Conservation (phyloP, 2,113 vertebrate genomes). For the Cranoglanis bouderius region DNA sequence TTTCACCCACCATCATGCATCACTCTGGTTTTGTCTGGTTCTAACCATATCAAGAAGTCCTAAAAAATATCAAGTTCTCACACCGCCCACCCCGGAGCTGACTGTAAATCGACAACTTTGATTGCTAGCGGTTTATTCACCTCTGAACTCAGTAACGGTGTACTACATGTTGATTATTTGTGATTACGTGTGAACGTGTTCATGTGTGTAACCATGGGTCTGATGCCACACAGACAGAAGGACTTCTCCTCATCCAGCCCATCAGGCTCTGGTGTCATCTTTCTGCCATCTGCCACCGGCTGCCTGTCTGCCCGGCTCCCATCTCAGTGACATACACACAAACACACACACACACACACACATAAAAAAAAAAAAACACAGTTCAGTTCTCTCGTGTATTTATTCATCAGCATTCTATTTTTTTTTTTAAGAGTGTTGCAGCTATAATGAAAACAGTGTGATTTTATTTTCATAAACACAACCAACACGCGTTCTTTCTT, state of each 20-base stretch:
- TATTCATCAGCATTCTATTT: constrained; percentile 29
- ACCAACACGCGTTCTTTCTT: not conserved
- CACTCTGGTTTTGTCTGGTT: not conserved
- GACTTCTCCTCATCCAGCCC: constrained; percentile 64
- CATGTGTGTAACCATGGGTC: constrained; percentile 43
- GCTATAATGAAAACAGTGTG: not conserved
- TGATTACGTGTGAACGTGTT: constrained; percentile 33
- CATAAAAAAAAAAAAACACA: constrained; percentile 17
- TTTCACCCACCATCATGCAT: no score
- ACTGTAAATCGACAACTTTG: not conserved
- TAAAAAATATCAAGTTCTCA: not conserved
- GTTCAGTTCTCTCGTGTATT: constrained; percentile 5
- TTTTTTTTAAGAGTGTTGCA: not conserved
- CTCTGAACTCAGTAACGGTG: not conserved
- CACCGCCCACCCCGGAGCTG: no score
- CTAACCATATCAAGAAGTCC: not conserved
- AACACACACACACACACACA: constrained; percentile 36
- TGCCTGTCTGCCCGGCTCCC: constrained; percentile 53
- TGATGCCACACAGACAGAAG: constrained; percentile 65
- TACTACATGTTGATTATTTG: not conserved
- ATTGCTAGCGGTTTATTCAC: not conserved
- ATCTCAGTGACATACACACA: constrained; percentile 55
- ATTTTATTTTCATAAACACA: constrained; percentile 5
- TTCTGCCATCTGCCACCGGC: constrained; percentile 74
- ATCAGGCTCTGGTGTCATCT: constrained; percentile 72